phyloP scores from a whole-genome alignment of 2,888 invertebrate genomes.

The Cerceris rybyensis region DNA sequence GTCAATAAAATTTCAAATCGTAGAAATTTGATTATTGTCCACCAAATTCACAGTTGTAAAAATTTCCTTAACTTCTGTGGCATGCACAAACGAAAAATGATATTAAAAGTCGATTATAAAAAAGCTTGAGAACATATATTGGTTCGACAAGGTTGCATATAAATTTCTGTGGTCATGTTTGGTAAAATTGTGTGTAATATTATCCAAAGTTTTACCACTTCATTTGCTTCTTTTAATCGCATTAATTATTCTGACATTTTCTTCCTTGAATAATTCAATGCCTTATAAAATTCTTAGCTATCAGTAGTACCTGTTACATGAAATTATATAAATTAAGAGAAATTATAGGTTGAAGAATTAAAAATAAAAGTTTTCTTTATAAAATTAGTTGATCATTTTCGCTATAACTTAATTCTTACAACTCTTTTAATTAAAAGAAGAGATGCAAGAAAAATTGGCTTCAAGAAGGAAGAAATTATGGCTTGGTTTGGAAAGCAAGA shows the following conservation, averaged over 20 bases:
- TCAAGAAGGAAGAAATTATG: constrained; percentile 19
- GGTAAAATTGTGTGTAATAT: constrained; percentile 17
- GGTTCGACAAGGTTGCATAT: background rate
- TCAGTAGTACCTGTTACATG: too few relatives aligned
- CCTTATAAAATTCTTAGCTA: too few relatives aligned
- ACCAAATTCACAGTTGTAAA: constrained; percentile 51
- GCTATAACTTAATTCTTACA: background rate
- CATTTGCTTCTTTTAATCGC: background rate
- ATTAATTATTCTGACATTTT: background rate
- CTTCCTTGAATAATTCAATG: background rate
- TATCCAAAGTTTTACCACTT: constrained; percentile 2
- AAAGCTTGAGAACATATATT: background rate
- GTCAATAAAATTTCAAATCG: constrained; percentile 57
- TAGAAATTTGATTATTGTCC: constrained; percentile 45
- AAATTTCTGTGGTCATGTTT: constrained; percentile 20
- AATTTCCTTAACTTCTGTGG: constrained; percentile 3
- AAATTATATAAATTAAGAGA: background rate
- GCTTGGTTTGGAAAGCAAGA: constrained; percentile 8
- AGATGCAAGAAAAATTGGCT: constrained; percentile 4
- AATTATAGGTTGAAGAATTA: too few relatives aligned
- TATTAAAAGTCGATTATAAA: constrained; percentile 10
- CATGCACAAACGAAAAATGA: constrained; percentile 15
- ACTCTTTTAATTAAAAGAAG: constrained; percentile 4
- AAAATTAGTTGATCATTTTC: too few relatives aligned
- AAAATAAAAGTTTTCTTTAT: too few relatives aligned